A percentile compares a stretch with the other conserved stretches of the same genome.
phyloP scores from a whole-genome alignment of 1,140 invertebrate genomes.

The Campoletis sonorensis region DNA sequence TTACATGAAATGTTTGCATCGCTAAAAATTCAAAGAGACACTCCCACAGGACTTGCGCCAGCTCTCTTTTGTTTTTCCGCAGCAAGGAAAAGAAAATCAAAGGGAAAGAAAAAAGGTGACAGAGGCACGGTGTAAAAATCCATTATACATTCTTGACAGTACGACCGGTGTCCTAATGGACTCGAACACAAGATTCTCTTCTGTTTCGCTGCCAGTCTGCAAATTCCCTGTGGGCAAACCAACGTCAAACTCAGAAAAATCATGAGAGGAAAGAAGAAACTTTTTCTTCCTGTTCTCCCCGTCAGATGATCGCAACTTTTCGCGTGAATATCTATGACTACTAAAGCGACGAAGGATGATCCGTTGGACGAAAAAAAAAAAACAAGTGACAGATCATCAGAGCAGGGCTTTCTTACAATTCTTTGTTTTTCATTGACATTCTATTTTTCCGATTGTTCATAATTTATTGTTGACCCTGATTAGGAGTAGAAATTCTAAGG shows the following conservation, averaged over 20 bases:
- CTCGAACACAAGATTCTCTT: slow-evolving; percentile 21
- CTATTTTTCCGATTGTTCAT: not conserved
- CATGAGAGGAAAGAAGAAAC: not conserved
- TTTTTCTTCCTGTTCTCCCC: not conserved
- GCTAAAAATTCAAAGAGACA: slow-evolving; percentile 40
- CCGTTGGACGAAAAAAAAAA: slow-evolving; percentile 12
- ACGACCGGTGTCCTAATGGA: slow-evolving; percentile 40
- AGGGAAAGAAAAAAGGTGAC: not conserved
- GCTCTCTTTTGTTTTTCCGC: slow-evolving; percentile 42
- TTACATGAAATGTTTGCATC: slow-evolving; percentile 39
- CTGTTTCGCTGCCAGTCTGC: not conserved
- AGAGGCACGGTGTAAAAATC: slow-evolving; percentile 39
- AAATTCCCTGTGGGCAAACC: slow-evolving; percentile 27
- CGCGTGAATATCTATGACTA: slow-evolving; percentile 23
- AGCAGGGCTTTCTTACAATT: not conserved
- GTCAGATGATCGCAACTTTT: slow-evolving; percentile 23
- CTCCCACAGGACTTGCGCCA: not conserved
- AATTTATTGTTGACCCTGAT: slow-evolving; percentile 7
- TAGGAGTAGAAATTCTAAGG: not conserved
- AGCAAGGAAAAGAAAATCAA: not conserved
- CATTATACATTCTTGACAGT: slow-evolving; percentile 49
- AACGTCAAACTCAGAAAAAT: slow-evolving; percentile 6
- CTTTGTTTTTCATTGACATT: too few relatives aligned
- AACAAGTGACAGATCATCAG: not conserved
- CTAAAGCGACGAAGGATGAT: not conserved